Base-by-base conservation (phyloP, 2,113 vertebrate genomes). In the Seriola dumerili region DNA sequence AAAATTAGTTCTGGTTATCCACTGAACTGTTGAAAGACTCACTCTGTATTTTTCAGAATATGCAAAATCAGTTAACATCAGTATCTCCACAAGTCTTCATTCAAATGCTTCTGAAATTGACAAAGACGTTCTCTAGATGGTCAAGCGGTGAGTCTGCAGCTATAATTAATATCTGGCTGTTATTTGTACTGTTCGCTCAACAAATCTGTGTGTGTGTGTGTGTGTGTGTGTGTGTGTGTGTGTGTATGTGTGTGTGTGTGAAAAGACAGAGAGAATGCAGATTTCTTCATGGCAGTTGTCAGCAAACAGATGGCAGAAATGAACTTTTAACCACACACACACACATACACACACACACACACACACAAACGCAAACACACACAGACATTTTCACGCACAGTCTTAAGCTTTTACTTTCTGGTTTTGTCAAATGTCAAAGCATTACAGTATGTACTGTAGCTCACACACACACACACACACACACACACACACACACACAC, bases 301-400 rank as follows among this genome's bases (percentile, higher is more conserved):
- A 42, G 40, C 48, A 80, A n/a, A 70, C 48, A 80, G 57, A 40
- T 74, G 34, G 44, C 19, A 48, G 54, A 55, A 42, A 64, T 67
- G 29, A 38, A 85, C 78, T 81, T 76, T 68, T 54, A 77, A 67
- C 76, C 42, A 57, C 40, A 54, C 80, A 34, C 19, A 48, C 55
- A 62, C 42, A 61, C 19, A 40, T 32, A 54, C 80, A 34, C 19
- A 48, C 55, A 62, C 54, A 61, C 19, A 40, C 21, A 36, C 42
- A 57, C 40, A 54, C 80, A 34, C 19, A 48, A 44, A 54, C 42
- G 42, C 19, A 29, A 2, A 29, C 2, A 29, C 29, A 25, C 21
- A 29, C 38, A 48, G 16, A 50, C 42, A 19, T 17, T 40, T 40
- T 48, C 62, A 34, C 48, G n/a, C n/a, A 40, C 32, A 40, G 3